Evolutionary conservation across 2,888 invertebrate genomes (phyloP).

Genomic region (Watsonalla cultraria): DNA sequence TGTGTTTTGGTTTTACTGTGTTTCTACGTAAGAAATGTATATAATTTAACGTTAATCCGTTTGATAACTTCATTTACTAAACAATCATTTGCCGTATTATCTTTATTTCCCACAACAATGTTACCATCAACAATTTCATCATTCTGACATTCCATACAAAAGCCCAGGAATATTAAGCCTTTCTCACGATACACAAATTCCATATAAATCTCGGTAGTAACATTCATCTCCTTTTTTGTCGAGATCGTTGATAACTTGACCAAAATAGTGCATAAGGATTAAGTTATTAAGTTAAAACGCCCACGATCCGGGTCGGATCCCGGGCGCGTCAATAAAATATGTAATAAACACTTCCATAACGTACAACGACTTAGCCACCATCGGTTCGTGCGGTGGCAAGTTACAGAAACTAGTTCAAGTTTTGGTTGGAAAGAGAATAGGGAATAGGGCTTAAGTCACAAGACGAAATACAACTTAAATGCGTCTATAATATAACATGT

Average conservation of each 20-base stretch:
- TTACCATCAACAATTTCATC: neutral
- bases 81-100: no score
- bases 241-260: neutral
- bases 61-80: no score
- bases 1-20: neutral
- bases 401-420: neutral
- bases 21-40: no score
- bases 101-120: neutral
- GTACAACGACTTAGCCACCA: conserved; percentile 5
- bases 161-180: neutral
- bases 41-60: no score
- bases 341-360: conserved; percentile 19
- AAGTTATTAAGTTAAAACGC: conserved; percentile 19
- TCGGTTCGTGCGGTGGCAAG: neutral
- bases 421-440: no score
- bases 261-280: conserved; percentile 3
- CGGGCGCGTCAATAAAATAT: conserved; percentile 15
- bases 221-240: neutral
- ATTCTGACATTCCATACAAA: neutral
- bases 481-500: no score
- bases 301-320: conserved; percentile 15
- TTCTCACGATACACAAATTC: neutral
- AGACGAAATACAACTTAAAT: no score
- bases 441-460: no score
- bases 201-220: neutral